Evolutionary conservation across 2,797 vertebrate genomes (phyloP), one percentile per base, ranked within the genome.

Genomic region (Poeciliopsis paucimaculata): DNA sequence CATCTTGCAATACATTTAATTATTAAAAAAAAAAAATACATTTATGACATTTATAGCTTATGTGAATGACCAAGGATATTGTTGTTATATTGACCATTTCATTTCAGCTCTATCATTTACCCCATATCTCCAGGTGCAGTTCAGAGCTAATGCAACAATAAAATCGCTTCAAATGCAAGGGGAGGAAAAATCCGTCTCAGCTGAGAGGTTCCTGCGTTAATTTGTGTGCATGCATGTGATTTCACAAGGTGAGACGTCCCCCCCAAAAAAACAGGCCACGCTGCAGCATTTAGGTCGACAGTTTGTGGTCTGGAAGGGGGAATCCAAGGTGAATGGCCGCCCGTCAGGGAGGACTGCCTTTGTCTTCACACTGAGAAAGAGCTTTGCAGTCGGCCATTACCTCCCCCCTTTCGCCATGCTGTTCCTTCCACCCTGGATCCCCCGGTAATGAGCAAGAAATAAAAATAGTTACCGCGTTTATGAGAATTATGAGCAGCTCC

Each of bases 331-430:
- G 91, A 95, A 93, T 93, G 94, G 91, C 90, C 87, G 93, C 91
- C 88, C 88, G 91, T 90, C 90, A 91, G 89, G n/a, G 79, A 92
- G 87, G 81, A 84, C 91, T 92, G 93, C 91, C 95, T 96, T 96
- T 96, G 96, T 96, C 95, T 96, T 89, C 91, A 85, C 47, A 84
- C 90, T 91, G 88, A 87, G 90, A 89, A 83, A 92, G 86, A 73
- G 93, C 90, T 89, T 89, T 85, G 89, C 93, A 90, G 94, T 93
- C 95, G 94, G 96, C 95, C 96, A 95, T 96, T 95, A 94, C 91
- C 91, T 91, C 83, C 90, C 89, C 83, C 84, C 85, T 89, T 84
- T 91, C 93, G 90, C 88, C 92, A 91, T 87, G 92, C 93, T 88
- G 90, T 82, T 82, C 81, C 82, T 51, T 88, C 78, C 81, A 84